phyloP scores from a whole-genome alignment of 23 tunicate species.

The Styela clava region DNA sequence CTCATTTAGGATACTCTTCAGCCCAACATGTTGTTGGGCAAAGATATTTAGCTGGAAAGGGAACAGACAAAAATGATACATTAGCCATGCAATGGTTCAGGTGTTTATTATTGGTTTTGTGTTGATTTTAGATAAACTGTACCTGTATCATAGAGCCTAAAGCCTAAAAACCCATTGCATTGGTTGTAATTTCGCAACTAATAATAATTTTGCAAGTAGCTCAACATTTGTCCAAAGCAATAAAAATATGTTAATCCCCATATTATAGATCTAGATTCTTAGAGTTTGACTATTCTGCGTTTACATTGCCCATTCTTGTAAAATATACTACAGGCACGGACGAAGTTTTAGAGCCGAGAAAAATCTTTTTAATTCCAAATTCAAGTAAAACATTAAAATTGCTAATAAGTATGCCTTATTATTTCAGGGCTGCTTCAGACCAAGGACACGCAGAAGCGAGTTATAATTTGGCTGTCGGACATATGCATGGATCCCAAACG shows the following conservation, averaged over 20 bases:
- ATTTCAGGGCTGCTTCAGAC: constrained; percentile 88
- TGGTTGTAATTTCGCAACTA: neutral
- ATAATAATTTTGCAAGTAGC: too few relatives aligned
- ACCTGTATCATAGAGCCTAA: neutral
- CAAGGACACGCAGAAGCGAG: constrained; percentile 94
- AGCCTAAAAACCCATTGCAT: neutral
- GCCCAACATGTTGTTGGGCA: constrained; percentile 97
- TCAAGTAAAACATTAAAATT: too few relatives aligned
- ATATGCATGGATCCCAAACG: constrained; percentile 78
- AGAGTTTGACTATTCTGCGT: too few relatives aligned
- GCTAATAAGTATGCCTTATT: too few relatives aligned
- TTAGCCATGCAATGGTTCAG: constrained; percentile 94
- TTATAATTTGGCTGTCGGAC: constrained; percentile 86
- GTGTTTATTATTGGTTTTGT: constrained; percentile 42
- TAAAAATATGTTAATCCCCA: too few relatives aligned
- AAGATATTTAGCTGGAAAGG: constrained; percentile 65
- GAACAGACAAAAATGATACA: constrained; percentile 56
- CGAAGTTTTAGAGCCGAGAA: too few relatives aligned
- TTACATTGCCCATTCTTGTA: too few relatives aligned
- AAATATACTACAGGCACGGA: too few relatives aligned
- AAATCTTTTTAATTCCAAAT: too few relatives aligned
- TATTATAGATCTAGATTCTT: too few relatives aligned
- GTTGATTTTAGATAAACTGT: neutral
- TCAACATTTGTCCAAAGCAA: too few relatives aligned
- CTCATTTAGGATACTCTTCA: constrained; percentile 84